A percentile compares a stretch with the other conserved stretches of the same genome.
Conservation (phyloP, 2,888 invertebrate genomes). For the Tetranychus truncatus region DNA sequence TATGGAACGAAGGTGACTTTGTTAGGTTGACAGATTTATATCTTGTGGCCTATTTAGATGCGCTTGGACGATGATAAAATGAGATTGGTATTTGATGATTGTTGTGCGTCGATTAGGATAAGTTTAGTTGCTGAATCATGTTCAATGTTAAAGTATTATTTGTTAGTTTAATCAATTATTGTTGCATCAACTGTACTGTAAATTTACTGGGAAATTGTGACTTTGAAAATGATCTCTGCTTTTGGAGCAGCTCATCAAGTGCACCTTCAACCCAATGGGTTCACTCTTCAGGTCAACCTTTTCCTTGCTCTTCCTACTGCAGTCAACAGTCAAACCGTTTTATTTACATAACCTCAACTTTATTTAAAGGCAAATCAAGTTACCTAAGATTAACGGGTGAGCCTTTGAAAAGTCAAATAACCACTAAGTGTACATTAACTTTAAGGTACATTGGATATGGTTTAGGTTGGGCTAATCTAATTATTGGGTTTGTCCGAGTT, state of each 20-base stretch:
- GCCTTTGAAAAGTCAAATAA: not conserved
- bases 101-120: too few relatives aligned
- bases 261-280: not conserved
- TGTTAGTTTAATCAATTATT: not conserved
- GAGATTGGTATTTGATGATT: too few relatives aligned
- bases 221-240: not conserved
- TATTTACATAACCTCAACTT: not conserved
- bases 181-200: not conserved
- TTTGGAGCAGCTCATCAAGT: not conserved
- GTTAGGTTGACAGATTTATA: too few relatives aligned
- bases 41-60: too few relatives aligned
- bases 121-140: not conserved
- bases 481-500: not conserved
- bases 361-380: not conserved
- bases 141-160: not conserved
- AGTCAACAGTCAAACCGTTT: not conserved
- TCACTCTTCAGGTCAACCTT: not conserved
- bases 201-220: not conserved
- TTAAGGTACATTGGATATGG: not conserved
- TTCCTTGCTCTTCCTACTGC: not conserved
- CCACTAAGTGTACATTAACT: not conserved
- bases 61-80: too few relatives aligned
- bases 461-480: not conserved
- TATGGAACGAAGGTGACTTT: too few relatives aligned
- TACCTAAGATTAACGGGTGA: not conserved